Evolutionary conservation across 30 jellyfish, hydroid and myxozoan species (phyloP).

Genomic region (Turritopsis rubra): DNA sequence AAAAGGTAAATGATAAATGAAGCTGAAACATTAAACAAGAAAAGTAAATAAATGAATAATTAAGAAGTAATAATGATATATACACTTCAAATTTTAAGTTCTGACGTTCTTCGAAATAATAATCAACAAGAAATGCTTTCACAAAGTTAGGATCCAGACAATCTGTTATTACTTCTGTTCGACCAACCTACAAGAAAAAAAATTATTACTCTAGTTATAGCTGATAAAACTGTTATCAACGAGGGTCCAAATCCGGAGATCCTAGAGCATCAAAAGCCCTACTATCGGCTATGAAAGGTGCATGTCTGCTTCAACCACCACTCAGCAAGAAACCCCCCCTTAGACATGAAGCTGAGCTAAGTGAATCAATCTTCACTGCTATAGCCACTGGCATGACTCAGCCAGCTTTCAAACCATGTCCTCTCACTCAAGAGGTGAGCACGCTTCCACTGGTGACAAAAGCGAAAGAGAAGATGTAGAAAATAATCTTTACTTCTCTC

Average conservation of each 20-base stretch:
- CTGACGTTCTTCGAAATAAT: slow-evolving; percentile 73
- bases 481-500: neutral
- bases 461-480: neutral
- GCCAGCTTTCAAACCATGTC: no score
- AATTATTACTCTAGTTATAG: neutral
- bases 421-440: no score
- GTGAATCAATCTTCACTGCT: no score
- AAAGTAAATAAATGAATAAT: neutral
- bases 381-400: no score
- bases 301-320: no score
- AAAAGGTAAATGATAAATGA: no score
- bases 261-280: no score
- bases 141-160: slow-evolving; percentile 76
- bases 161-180: slow-evolving; percentile 81
- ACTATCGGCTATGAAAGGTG: no score
- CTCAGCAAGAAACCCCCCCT: no score
- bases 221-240: neutral
- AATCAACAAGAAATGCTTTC: slow-evolving; percentile 68
- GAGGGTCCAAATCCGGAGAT: no score
- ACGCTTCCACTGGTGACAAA: no score
- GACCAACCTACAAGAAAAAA: slow-evolving; percentile 43
- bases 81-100: slow-evolving; percentile 73
- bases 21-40: neutral
- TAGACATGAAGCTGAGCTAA: no score
- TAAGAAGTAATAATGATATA: neutral